These are phyloP conservation scores for Fukomys damarensis DNA, from an alignment of 2,113 vertebrate genomes.

Conservation along the genomic window DNA sequence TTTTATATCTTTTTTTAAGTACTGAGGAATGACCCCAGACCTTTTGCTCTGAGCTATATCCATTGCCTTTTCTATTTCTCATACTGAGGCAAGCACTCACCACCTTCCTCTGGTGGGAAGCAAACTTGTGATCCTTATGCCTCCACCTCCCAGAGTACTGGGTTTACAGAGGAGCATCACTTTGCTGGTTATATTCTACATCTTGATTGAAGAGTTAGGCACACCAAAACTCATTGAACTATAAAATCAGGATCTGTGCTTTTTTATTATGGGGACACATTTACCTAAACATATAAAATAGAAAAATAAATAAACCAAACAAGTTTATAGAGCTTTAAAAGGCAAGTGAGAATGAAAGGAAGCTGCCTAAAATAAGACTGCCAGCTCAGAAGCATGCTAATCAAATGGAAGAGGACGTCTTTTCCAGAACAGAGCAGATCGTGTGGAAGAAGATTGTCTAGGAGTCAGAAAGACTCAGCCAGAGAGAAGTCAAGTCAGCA, in stretches of 20 bases:
- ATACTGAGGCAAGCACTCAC: background rate
- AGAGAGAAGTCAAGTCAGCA: background rate
- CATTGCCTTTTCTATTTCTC: background rate
- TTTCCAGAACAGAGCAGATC: background rate
- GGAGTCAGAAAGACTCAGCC: background rate
- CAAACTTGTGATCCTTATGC: background rate
- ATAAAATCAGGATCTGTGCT: background rate
- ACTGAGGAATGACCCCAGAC: background rate
- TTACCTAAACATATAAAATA: background rate
- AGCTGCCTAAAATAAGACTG: background rate
- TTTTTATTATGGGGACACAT: background rate
- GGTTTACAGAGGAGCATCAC: background rate
- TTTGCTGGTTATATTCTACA: background rate
- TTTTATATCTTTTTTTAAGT: background rate
- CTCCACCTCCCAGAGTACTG: background rate
- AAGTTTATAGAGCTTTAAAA: background rate
- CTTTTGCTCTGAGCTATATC: background rate
- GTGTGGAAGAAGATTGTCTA: background rate
- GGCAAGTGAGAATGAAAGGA: background rate
- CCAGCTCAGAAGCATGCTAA: rapidly evolving
- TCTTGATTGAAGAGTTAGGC: background rate
- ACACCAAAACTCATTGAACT: background rate
- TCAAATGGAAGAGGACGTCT: background rate
- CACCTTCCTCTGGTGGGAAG: background rate
- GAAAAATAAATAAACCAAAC: background rate